phyloP scores from a whole-genome alignment of 2,888 invertebrate species.

The Amphimallon solstitiale region DNA sequence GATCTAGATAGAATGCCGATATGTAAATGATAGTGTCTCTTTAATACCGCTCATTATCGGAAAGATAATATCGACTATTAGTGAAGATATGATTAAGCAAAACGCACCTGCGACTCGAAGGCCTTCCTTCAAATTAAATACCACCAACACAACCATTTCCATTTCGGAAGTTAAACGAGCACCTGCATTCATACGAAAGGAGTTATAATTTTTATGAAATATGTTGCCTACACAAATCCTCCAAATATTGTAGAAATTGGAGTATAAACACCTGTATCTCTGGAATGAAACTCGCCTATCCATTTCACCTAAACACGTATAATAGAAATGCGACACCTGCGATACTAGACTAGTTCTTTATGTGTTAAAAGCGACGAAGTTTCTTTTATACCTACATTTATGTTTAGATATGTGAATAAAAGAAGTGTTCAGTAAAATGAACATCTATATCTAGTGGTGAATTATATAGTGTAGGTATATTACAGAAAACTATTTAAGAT shows the following conservation, averaged over 20 bases:
- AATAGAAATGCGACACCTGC: slow-evolving; percentile 24
- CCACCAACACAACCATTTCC: slow-evolving; percentile 44
- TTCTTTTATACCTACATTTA: slow-evolving; percentile 3
- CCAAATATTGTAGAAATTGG: slow-evolving; percentile 37
- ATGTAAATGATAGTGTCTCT: slow-evolving; percentile 44
- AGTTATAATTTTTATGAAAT: slow-evolving; percentile 47
- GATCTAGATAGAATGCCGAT: slow-evolving; percentile 41
- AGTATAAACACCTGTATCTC: slow-evolving; percentile 45
- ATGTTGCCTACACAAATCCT: slow-evolving; percentile 47
- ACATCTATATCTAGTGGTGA: background rate
- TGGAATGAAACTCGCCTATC: slow-evolving; percentile 14
- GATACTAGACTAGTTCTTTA: background rate
- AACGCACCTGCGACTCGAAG: slow-evolving; percentile 45
- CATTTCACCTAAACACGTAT: slow-evolving; percentile 13
- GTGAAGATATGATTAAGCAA: slow-evolving; percentile 43
- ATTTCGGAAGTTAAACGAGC: slow-evolving; percentile 33
- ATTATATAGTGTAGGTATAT: too few species aligned
- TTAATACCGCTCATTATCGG: slow-evolving; percentile 46
- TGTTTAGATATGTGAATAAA: background rate
- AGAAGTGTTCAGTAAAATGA: slow-evolving; percentile 5
- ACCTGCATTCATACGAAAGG: slow-evolving; percentile 46
- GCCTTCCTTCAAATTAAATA: slow-evolving; percentile 47
- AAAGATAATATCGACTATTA: slow-evolving; percentile 43
- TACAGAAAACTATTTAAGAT: too few species aligned
- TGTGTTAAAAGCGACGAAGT: slow-evolving; percentile 20